These are phyloP conservation scores for Paradoxurus hermaphroditus DNA, from an alignment of 2,113 vertebrate species.

Conservation along the genomic window DNA sequence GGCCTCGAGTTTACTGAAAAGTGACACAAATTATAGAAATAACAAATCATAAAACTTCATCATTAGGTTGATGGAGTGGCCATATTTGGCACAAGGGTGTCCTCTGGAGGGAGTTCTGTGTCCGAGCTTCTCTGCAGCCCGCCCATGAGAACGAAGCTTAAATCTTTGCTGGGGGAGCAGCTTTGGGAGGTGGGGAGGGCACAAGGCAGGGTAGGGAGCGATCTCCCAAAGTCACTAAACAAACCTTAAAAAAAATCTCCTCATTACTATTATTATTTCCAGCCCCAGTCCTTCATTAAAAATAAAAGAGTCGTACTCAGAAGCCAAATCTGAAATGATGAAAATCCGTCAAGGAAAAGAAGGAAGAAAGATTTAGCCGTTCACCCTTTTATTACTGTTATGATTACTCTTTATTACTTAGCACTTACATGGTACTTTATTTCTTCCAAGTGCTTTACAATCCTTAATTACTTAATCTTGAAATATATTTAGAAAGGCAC, in stretches of 20 bases:
- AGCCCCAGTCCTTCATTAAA: conserved; percentile 19
- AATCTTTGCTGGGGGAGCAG: not conserved
- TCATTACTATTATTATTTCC: not conserved
- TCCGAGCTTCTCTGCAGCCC: not conserved
- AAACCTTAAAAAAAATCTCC: not conserved
- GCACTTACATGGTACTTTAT: conserved; percentile 70
- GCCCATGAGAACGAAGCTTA: not conserved
- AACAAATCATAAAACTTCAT: not conserved
- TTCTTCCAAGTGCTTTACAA: conserved; percentile 71
- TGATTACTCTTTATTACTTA: conserved; percentile 69
- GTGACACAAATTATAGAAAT: not conserved
- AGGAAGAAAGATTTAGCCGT: conserved; percentile 50
- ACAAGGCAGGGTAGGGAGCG: not conserved
- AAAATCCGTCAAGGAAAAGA: conserved; percentile 51
- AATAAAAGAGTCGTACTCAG: conserved; percentile 23
- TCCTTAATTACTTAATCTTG: conserved; percentile 77
- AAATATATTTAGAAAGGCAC: conserved; percentile 76
- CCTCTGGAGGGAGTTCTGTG: not conserved
- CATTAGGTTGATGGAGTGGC: not conserved
- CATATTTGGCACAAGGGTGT: not conserved
- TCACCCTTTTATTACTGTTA: conserved; percentile 64
- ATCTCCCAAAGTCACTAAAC: not conserved
- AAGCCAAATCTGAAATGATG: conserved; percentile 55
- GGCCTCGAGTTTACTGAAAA: not conserved
- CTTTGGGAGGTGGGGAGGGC: fast-evolving